Conservation (phyloP, 2,113 vertebrate genomes). For the Python bivittatus region DNA sequence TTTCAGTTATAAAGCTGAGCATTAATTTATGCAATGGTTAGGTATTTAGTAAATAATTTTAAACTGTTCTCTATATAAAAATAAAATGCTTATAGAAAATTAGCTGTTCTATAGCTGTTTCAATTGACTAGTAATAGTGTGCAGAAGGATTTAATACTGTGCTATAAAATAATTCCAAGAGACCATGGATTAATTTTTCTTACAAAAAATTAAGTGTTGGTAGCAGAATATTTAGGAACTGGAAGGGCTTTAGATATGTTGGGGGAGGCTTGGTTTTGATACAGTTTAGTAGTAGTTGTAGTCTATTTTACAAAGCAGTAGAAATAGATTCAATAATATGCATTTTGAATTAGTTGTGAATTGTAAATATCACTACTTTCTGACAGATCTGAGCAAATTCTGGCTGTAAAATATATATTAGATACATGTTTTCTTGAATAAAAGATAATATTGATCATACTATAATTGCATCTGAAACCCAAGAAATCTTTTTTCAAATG, state of each 20-base stretch:
- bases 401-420: constrained; percentile 36
- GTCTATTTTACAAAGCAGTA: not conserved
- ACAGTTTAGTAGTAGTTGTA: rapidly evolving
- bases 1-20: not conserved
- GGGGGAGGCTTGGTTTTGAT: not conserved
- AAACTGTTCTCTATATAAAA: not conserved
- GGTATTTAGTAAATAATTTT: not conserved
- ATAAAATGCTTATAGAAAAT: constrained; percentile 21
- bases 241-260: not conserved
- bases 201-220: not conserved
- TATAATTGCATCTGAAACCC: constrained; percentile 6
- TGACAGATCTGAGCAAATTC: constrained; percentile 43
- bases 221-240: not conserved
- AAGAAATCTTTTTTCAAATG: not conserved
- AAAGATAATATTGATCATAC: not conserved
- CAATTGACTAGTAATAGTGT: constrained; percentile 8
- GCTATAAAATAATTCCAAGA: constrained; percentile 36
- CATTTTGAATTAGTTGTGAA: not conserved
- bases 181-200: constrained; percentile 27
- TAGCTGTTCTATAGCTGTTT: constrained; percentile 12
- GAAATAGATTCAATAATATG: not conserved
- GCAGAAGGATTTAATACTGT: not conserved
- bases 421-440: constrained; percentile 45
- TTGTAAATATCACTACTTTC: constrained; percentile 47
- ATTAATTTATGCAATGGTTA: not conserved